Conservation (phyloP, 2,888 invertebrate species). For the Drosophila leonis region DNA sequence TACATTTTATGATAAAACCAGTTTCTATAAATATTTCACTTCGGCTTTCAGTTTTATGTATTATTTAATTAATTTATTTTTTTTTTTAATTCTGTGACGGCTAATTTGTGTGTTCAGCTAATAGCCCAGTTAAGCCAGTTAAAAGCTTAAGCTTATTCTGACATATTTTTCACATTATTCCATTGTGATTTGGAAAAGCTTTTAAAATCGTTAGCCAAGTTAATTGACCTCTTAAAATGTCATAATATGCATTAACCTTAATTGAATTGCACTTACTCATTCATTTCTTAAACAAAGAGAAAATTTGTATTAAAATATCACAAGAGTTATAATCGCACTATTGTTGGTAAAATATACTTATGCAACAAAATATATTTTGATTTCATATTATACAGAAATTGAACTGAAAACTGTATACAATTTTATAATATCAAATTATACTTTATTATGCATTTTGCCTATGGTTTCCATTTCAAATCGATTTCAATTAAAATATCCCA, state of each 20-base stretch:
- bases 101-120: conserved; percentile 16
- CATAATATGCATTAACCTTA: conserved; percentile 11
- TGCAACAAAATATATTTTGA: too few relatives aligned
- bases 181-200: conserved; percentile 1
- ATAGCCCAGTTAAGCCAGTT: background rate
- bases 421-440: background rate
- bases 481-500: too few relatives aligned
- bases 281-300: background rate
- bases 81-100: conserved; percentile 14
- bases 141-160: background rate
- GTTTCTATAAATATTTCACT: conserved; percentile 11
- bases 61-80: background rate
- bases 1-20: background rate
- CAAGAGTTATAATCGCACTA: too few relatives aligned
- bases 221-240: conserved; percentile 20
- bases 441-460: background rate
- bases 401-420: too few relatives aligned
- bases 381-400: too few relatives aligned
- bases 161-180: background rate
- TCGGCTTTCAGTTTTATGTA: conserved; percentile 1
- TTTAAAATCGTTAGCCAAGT: conserved; percentile 4
- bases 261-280: conserved; percentile 11
- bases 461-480: too few relatives aligned
- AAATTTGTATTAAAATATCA: background rate
- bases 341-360: too few relatives aligned